A percentile compares a stretch with the other conserved stretches of the same genome.
Evolutionary conservation across 2,797 vertebrate genomes (phyloP).

Genomic region (Arremon brunneinucha): DNA sequence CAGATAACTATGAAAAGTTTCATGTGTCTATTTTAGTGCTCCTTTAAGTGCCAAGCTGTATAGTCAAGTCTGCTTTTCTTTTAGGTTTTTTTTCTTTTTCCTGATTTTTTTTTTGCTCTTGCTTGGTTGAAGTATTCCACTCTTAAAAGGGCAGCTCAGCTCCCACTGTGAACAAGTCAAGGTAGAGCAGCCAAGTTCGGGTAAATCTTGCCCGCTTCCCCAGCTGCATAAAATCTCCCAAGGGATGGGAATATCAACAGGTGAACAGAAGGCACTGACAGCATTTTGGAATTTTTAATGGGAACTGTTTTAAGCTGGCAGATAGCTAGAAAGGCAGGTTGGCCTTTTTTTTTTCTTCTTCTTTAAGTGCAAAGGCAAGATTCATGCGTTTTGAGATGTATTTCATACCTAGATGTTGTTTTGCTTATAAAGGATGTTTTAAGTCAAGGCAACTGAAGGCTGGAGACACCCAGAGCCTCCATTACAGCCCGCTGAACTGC

Average conservation of each 20-base stretch:
- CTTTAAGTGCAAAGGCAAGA: neutral
- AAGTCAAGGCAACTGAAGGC: neutral
- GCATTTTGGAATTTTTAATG: neutral
- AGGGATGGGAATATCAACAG: conserved; percentile 7
- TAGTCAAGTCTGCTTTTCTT: neutral
- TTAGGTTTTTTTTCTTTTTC: neutral
- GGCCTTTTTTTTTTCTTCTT: neutral
- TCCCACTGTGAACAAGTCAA: conserved; percentile 12
- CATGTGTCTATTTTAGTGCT: neutral
- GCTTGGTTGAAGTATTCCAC: neutral
- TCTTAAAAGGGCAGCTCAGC: neutral
- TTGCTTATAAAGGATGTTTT: neutral
- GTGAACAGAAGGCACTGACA: conserved; percentile 19
- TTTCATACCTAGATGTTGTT: neutral
- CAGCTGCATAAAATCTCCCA: conserved; percentile 11
- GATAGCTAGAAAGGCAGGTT: neutral
- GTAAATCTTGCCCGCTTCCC: neutral
- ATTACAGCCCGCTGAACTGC: neutral
- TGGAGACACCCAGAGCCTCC: neutral
- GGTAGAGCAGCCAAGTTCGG: neutral
- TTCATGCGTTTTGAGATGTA: neutral
- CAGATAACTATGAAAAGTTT: neutral
- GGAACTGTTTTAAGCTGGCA: neutral
- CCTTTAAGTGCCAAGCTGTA: neutral
- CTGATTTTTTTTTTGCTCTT: neutral